Base-by-base conservation (phyloP, 2,113 vertebrate genomes). In the Phalacrocorax carbo region DNA sequence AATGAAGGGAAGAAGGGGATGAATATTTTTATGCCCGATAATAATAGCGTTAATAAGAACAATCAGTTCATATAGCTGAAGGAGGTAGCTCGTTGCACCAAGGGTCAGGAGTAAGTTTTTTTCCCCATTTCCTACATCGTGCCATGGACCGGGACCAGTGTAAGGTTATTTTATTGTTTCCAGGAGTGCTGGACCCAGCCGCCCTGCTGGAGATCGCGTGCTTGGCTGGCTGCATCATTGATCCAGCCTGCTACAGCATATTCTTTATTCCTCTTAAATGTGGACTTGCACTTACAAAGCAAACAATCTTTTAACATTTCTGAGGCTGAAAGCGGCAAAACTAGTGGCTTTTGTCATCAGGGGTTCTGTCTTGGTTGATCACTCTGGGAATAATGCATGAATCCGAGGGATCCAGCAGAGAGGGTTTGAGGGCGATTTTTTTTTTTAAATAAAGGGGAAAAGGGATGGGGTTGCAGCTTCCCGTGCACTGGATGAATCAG, bases 291-390 rank as follows among this genome's bases (percentile, higher is more conserved):
- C 71, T 88, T 88, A 72, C 58, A 82, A 88, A 95, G 82, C 96
- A 79, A 93, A 96, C 79, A 86, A 66, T 82, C 83, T 81, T 87
- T 70, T 49, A 88, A 91, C 55, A 1, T 95, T 91, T 83, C 40
- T 73, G 88, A 73, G 71, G 71, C 94, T 82, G 84, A 61, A 90
- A 79, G 90, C 34, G 5, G 72, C 57, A 62, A 79, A 97, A 92
- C 27, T 70, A 32, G 83, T 72, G 65, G 92, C 88, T 95, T 91
- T 94, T 96, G 94, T 96, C 86, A 46, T 88, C 52, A 5, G 84
- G 68, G 87, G 48, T 86, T 82, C 82, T 68, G 71, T 58, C 71
- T 86, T 76, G 76, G 46, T 75, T 88, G 88, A 86, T 86, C 55
- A 3, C 83, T 86, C 93, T 46, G 76, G 92, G 72, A 91, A 49